Percentiles rank a stretch among this genome's conserved stretches.
Conservation (phyloP, 2,888 invertebrate species). For the Schrankia costaestrigalis region DNA sequence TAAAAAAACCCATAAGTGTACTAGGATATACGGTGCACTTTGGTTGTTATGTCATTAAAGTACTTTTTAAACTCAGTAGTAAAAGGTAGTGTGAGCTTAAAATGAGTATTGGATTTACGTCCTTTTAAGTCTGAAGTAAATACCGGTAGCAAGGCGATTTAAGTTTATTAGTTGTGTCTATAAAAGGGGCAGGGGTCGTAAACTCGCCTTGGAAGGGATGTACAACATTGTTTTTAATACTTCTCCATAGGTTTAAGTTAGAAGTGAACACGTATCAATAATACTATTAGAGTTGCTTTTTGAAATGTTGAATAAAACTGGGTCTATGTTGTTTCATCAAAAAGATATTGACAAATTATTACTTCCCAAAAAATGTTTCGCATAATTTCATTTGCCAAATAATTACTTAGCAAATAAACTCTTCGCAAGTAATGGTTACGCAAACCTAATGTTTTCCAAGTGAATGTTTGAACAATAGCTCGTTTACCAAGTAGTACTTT, state of each 20-base stretch:
- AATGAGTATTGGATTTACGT: conserved; percentile 11
- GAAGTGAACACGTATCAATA: conserved; percentile 6
- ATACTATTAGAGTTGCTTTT: too few species aligned
- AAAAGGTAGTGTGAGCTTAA: conserved; percentile 10
- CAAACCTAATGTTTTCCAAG: too few species aligned
- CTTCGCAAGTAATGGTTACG: too few species aligned
- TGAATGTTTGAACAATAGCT: too few species aligned
- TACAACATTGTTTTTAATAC: conserved; percentile 64
- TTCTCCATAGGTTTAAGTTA: conserved; percentile 21
- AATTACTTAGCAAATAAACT: too few species aligned
- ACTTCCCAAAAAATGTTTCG: too few species aligned
- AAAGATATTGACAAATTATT: too few species aligned
- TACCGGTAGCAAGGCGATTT: conserved; percentile 57
- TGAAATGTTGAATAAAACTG: too few species aligned
- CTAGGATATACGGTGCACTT: not conserved
- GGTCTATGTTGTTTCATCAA: too few species aligned
- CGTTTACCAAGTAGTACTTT: too few species aligned
- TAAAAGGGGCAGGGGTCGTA: conserved; percentile 67
- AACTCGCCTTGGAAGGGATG: conserved; percentile 46
- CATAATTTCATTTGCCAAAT: too few species aligned
- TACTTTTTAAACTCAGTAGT: not conserved
- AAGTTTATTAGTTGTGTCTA: conserved; percentile 72
- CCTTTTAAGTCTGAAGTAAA: conserved; percentile 20
- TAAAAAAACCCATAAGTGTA: conserved; percentile 5
- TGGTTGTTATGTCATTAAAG: conserved; percentile 1